These are phyloP conservation scores for Bradypus variegatus DNA, from an alignment of 2,797 vertebrate genomes.

Conservation along the genomic window DNA sequence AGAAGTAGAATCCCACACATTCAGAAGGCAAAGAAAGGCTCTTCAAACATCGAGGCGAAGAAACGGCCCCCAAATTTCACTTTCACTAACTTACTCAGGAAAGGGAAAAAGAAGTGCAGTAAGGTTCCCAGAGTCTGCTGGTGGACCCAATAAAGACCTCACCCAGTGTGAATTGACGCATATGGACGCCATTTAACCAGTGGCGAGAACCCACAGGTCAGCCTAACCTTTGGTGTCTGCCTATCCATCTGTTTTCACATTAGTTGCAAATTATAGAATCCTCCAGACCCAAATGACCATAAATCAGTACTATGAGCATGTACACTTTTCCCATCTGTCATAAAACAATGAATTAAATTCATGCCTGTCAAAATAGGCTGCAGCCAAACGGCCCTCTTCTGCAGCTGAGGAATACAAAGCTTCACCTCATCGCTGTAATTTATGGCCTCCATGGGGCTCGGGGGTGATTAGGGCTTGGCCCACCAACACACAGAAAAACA, in stretches of 20 bases:
- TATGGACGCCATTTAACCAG: conserved; percentile 96
- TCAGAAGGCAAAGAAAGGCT: neutral
- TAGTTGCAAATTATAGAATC: conserved; percentile 94
- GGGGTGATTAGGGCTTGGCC: conserved; percentile 96
- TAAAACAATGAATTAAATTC: conserved; percentile 99
- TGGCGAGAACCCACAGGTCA: conserved; percentile 85
- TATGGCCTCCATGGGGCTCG: conserved; percentile 95
- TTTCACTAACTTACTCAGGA: conserved; percentile 32
- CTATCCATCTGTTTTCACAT: conserved; percentile 99
- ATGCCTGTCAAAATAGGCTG: conserved; percentile 93
- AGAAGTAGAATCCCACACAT: neutral
- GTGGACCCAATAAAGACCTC: conserved; percentile 78
- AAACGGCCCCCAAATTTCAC: neutral
- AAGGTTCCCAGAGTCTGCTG: conserved; percentile 11
- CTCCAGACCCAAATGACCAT: conserved; percentile 96
- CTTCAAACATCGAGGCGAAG: neutral
- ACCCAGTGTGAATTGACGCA: conserved; percentile 78
- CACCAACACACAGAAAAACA: conserved; percentile 99
- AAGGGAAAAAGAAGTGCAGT: neutral
- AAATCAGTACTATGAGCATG: conserved; percentile 93
- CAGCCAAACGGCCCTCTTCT: conserved; percentile 87
- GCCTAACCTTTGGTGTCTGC: conserved; percentile 87
- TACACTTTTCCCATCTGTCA: conserved; percentile 97
- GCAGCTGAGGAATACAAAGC: conserved; percentile 93
- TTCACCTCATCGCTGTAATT: conserved; percentile 96